A percentile compares a stretch with the other conserved stretches of the same genome.
These are phyloP conservation scores for Cantharis rustica DNA, from an alignment of 2,888 invertebrate genomes.

Conservation along the genomic window DNA sequence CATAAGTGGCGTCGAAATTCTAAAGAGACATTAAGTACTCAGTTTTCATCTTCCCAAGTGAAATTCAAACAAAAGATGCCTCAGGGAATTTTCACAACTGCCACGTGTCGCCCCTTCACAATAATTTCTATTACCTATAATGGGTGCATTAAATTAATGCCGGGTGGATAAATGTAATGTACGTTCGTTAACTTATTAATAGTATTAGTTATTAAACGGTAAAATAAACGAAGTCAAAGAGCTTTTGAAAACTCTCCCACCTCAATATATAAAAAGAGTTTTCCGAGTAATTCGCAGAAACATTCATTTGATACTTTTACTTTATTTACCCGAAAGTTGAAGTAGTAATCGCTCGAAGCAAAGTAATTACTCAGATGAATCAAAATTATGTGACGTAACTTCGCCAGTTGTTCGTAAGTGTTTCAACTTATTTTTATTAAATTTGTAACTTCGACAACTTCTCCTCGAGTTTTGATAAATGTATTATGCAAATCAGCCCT, in stretches of 20 bases:
- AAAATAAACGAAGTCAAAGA: not conserved
- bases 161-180: not conserved
- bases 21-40: not conserved
- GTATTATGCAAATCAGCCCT: constrained; percentile 1
- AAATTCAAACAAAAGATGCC: not conserved
- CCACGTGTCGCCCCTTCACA: not conserved
- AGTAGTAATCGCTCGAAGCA: not conserved
- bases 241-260: not conserved
- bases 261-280: not conserved
- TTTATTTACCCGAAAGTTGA: not conserved
- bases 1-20: not conserved
- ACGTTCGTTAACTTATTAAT: not conserved
- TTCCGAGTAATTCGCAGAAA: not conserved
- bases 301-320: not conserved
- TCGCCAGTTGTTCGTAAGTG: not conserved
- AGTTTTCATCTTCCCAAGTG: not conserved
- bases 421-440: not conserved
- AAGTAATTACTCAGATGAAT: not conserved
- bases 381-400: not conserved
- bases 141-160: not conserved
- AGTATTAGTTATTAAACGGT: not conserved
- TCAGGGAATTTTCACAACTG: not conserved
- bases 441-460: not conserved
- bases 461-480: not conserved
- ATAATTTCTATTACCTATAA: not conserved